Evolutionary conservation across 1,140 invertebrate species (phyloP), one percentile per base, ranked within the genome.

Genomic region (Pseudobourletiella spinata): DNA sequence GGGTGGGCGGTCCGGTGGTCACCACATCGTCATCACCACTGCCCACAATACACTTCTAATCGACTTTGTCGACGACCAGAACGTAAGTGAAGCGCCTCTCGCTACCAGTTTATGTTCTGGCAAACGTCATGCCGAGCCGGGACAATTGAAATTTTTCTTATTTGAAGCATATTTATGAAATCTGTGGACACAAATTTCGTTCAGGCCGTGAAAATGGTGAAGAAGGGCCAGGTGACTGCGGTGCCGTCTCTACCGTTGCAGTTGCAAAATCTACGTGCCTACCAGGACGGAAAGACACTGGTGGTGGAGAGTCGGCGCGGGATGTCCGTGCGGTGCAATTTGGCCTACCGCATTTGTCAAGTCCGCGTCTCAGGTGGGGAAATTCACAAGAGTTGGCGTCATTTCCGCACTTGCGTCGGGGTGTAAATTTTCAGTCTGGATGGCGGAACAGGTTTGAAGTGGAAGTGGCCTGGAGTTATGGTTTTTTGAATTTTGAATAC

Each of bases 1-100:
- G 73, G 75, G 80, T 83, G 0, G 77, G 79, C 4, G 87, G 88
- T 76, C 85, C 87, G 69, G 74, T 84, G 25, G 25, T 6, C n/a
- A 51, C 28, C 14, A 25, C 28, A 24, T 51, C 24, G 24, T 51
- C 18, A n/a, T 51, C 14, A 18, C 48, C 35, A 56, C 78, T 28
- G 66, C 73, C 30, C 71, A 76, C 63, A 72, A 75, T 59, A 70
- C 73, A 18, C 68, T 78, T 48, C 55, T 71, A 28, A 72, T 77
- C 28, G 71, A 78, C 32, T 63, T 69, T 26, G n/a, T n/a, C n/a
- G n/a, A n/a, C n/a, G 54, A 66, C n/a, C 28, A 24, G 11, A 64
- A 68, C 42, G 67, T 68, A 64, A 55, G n/a, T 48, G 20, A n/a
- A n/a, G n/a, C n/a, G n/a, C n/a, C n/a, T n/a, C n/a, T n/a, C n/a